These are phyloP conservation scores for Thalassophryne amazonica DNA, from an alignment of 2,797 vertebrate species.

Conservation along the genomic window DNA sequence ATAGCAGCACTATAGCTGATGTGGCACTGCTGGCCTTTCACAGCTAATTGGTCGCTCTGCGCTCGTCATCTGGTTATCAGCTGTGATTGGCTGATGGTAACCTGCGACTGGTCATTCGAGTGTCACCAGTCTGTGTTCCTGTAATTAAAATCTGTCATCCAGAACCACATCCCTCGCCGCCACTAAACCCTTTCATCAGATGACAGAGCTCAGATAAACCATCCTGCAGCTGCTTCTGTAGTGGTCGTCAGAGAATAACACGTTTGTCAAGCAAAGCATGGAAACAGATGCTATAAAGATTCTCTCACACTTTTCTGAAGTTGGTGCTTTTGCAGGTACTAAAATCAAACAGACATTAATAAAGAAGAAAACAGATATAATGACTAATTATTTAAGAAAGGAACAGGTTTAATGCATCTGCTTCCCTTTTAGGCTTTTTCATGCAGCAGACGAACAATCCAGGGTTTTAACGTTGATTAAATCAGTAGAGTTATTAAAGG, in stretches of 20 bases:
- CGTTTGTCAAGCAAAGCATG: conserved; percentile 32
- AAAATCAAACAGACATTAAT: conserved; percentile 9
- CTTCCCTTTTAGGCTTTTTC: conserved; percentile 4
- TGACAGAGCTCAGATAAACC: conserved; percentile 78
- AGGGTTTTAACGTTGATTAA: conserved; percentile 35
- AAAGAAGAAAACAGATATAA: conserved; percentile 1
- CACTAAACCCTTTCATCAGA: conserved; percentile 78
- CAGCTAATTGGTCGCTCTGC: conserved; percentile 67
- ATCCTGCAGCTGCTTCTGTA: conserved; percentile 57
- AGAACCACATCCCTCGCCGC: conserved; percentile 76
- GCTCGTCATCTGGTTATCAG: conserved; percentile 76
- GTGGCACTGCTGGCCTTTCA: conserved; percentile 65
- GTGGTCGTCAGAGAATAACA: conserved; percentile 27
- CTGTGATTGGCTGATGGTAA: conserved; percentile 74
- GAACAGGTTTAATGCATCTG: background rate
- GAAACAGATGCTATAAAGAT: conserved; percentile 12
- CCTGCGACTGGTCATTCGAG: conserved; percentile 76
- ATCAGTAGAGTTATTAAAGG: conserved; percentile 26
- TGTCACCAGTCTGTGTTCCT: conserved; percentile 78
- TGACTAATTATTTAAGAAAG: conserved; percentile 14
- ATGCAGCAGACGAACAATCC: conserved; percentile 11
- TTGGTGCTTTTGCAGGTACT: background rate
- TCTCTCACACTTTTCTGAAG: conserved; percentile 1
- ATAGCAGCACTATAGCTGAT: conserved; percentile 52
- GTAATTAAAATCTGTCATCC: conserved; percentile 85